Evolutionary conservation across 2,888 invertebrate species (phyloP).

Genomic region (Syrista parreyssii): DNA sequence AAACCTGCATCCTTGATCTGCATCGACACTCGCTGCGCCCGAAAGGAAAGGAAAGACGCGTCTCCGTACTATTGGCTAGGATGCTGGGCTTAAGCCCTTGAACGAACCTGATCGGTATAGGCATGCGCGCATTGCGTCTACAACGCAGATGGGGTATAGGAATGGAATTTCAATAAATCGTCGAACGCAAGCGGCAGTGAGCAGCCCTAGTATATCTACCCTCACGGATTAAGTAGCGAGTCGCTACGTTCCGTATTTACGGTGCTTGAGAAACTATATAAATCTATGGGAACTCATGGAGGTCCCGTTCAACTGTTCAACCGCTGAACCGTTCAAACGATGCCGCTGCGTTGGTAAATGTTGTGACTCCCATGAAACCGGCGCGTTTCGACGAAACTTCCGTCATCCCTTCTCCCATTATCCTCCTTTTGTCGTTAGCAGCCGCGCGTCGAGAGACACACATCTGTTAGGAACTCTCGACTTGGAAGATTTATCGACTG

Average conservation of each 20-base stretch:
- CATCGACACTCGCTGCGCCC: no score
- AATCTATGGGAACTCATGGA: constrained; percentile 41
- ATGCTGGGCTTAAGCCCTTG: no score
- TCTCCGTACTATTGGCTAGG: no score
- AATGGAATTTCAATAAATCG: background rate
- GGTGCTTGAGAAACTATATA: constrained; percentile 35
- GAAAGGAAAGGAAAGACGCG: no score
- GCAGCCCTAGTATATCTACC: constrained; percentile 35
- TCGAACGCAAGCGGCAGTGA: constrained; percentile 24
- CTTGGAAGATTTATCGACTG: no score
- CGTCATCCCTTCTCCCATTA: constrained; percentile 30
- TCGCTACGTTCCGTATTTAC: constrained; percentile 43
- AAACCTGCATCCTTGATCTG: no score
- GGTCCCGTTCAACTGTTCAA: constrained; percentile 13
- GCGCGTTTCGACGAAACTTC: constrained; percentile 11
- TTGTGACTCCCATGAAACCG: constrained; percentile 37
- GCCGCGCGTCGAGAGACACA: constrained; percentile 19
- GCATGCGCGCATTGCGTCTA: no score
- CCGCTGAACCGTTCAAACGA: background rate
- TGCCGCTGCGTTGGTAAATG: constrained; percentile 26
- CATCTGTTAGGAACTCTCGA: constrained; percentile 29
- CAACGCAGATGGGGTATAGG: no score
- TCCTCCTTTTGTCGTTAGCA: constrained; percentile 36
- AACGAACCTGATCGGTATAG: no score
- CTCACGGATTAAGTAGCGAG: constrained; percentile 51